phyloP scores from a whole-genome alignment of 2,113 vertebrate species.

The Gracilinanus agilis region DNA sequence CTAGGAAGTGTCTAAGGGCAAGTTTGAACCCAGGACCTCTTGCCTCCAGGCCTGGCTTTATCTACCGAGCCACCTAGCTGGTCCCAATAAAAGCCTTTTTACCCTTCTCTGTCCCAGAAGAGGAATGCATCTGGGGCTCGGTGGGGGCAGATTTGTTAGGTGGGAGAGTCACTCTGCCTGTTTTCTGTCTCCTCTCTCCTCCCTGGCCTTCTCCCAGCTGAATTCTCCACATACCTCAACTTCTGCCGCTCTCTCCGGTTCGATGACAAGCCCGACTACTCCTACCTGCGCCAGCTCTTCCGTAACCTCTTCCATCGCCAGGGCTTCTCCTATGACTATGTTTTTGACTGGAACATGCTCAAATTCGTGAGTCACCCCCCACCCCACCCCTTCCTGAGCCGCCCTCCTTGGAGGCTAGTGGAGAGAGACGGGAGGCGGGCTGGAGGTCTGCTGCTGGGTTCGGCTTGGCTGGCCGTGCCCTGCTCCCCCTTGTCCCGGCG shows the following conservation, averaged over 20 bases:
- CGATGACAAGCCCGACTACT: slow-evolving; percentile 99
- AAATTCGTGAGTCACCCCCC: slow-evolving; percentile 93
- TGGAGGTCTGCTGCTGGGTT: slow-evolving; percentile 30
- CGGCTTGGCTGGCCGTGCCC: background rate
- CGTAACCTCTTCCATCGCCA: slow-evolving; percentile 98
- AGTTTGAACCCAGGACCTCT: too few species aligned
- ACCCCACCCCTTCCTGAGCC: background rate
- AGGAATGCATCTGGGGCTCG: background rate
- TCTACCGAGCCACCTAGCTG: too few species aligned
- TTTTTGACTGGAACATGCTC: slow-evolving; percentile 99
- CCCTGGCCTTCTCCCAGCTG: slow-evolving; percentile 84
- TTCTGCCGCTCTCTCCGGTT: slow-evolving; percentile 98
- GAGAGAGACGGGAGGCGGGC: slow-evolving; percentile 38
- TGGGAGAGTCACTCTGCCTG: rapidly evolving
- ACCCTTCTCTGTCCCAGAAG: background rate
- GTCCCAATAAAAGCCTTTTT: too few species aligned
- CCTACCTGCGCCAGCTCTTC: slow-evolving; percentile 97
- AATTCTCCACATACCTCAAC: slow-evolving; percentile 99
- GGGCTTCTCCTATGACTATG: slow-evolving; percentile 97
- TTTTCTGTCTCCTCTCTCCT: background rate
- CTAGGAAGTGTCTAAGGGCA: too few species aligned
- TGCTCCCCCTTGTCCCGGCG: background rate
- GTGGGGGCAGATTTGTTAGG: background rate
- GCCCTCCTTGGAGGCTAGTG: background rate
- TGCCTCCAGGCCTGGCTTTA: too few species aligned